Evolutionary conservation across 2,113 vertebrate species (phyloP).

Genomic region (Platichthys stellatus): DNA sequence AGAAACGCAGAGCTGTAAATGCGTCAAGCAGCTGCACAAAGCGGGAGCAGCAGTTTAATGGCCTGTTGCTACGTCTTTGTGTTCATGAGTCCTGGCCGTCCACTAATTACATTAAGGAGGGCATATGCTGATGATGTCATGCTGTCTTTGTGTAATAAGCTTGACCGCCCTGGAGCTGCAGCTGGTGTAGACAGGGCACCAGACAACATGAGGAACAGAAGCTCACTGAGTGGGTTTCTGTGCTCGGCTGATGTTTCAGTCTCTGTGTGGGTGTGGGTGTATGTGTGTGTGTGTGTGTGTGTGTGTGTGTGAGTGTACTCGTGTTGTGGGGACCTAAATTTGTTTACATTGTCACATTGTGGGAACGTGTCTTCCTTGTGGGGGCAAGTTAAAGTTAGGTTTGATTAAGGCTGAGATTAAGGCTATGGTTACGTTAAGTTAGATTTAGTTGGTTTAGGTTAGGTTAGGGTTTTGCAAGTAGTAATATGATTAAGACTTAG

Average conservation of each 20-base stretch:
- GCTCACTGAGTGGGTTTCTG: conserved; percentile 26
- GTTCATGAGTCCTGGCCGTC: neutral
- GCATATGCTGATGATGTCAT: conserved; percentile 52
- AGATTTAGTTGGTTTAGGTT: too few relatives aligned
- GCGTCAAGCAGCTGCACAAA: neutral
- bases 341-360: too few relatives aligned
- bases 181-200: neutral
- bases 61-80: conserved; percentile 14
- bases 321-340: too few relatives aligned
- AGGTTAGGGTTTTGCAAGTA: too few relatives aligned
- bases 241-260: conserved; percentile 2
- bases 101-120: conserved; percentile 45
- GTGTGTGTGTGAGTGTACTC: conserved; percentile 6
- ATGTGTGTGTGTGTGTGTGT: neutral
- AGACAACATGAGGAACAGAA: conserved; percentile 22
- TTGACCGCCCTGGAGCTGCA: conserved; percentile 5
- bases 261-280: conserved; percentile 1
- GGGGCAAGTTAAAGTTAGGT: neutral
- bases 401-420: too few relatives aligned
- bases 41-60: too few relatives aligned
- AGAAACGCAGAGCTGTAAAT: conserved; percentile 27
- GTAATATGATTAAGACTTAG: too few relatives aligned
- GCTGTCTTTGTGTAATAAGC: neutral
- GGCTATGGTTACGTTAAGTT: too few relatives aligned
- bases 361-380: too few relatives aligned